Conservation (phyloP, 2,113 vertebrate species). For the Myotis lucifugus region DNA sequence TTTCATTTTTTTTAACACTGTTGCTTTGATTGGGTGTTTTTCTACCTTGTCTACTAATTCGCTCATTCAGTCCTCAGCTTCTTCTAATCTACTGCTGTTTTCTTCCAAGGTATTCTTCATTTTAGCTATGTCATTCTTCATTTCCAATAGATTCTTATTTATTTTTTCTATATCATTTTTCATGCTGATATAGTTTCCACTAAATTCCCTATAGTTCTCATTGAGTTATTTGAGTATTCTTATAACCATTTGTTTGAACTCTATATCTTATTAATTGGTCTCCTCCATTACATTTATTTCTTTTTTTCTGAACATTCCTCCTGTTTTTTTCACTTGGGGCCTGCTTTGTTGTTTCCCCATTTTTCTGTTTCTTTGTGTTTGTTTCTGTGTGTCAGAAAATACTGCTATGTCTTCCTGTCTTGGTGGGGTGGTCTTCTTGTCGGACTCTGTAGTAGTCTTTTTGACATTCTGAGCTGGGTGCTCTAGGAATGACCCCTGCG, state of each 20-base stretch:
- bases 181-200: background rate
- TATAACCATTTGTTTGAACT: background rate
- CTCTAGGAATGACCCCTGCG: no score
- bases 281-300: background rate
- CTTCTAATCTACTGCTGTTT: background rate
- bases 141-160: background rate
- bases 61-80: background rate
- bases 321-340: background rate
- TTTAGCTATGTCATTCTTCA: background rate
- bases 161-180: background rate
- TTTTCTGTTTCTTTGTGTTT: background rate
- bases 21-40: background rate
- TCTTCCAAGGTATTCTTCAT: background rate
- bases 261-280: background rate
- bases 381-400: background rate
- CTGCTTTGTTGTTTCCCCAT: background rate
- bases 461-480: no score
- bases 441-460: no score
- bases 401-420: background rate
- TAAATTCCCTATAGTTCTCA: no score
- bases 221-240: background rate
- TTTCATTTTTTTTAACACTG: background rate
- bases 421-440: no score
- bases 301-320: background rate
- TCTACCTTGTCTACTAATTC: background rate